Evolutionary conservation across 2,888 invertebrate genomes (phyloP).

Genomic region (Elysia crispata): DNA sequence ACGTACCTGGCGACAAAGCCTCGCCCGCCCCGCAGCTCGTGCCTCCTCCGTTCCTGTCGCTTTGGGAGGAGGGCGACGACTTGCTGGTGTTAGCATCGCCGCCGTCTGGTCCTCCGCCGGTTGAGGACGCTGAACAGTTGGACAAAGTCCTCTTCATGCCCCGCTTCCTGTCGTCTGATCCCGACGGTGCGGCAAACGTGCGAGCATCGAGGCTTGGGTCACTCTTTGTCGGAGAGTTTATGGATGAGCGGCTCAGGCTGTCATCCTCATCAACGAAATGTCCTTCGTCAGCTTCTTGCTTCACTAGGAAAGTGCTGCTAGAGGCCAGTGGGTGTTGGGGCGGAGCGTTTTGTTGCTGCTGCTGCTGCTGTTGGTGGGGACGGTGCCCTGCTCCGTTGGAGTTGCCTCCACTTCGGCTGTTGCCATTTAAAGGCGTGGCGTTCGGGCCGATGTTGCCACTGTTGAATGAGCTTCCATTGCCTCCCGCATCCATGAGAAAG

Average conservation of each 20-base stretch:
- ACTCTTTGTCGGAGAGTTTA: background rate
- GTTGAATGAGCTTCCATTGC: background rate
- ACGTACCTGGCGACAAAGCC: background rate
- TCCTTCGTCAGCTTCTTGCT: conserved; percentile 29
- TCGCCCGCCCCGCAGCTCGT: background rate
- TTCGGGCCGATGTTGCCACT: background rate
- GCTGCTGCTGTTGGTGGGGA: too few species aligned
- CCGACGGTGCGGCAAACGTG: background rate
- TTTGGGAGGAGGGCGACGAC: background rate
- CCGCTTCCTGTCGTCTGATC: background rate
- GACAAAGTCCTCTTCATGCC: conserved; percentile 1
- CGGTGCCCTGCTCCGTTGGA: too few species aligned
- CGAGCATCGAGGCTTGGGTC: background rate
- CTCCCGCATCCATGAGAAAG: background rate
- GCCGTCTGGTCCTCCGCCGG: background rate
- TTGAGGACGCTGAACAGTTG: background rate
- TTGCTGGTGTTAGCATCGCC: background rate
- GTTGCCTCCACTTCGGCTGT: background rate
- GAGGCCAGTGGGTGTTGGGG: background rate
- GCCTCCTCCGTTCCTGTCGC: background rate
- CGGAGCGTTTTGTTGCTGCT: too few species aligned
- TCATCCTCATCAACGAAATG: background rate
- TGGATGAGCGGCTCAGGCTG: background rate
- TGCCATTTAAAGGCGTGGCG: background rate
- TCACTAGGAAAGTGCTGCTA: background rate